Evolutionary conservation across 2,113 vertebrate genomes (phyloP), one percentile per base, ranked within the genome.

Genomic region (Nipponia nippon): DNA sequence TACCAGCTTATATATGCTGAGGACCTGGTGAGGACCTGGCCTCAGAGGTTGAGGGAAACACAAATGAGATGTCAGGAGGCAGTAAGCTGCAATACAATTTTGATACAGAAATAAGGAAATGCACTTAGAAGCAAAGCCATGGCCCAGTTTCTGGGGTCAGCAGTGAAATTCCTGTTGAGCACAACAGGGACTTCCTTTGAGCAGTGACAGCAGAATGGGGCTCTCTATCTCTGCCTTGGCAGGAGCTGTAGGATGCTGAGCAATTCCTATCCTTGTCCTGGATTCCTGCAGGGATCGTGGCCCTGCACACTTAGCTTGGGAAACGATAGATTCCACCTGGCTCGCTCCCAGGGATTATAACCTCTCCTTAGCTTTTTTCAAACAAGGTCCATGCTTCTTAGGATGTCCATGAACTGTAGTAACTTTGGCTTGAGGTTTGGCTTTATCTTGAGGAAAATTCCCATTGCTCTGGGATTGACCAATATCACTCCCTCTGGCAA

Each of bases 401-500:
- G 30, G 47, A 27, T 19, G 59, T 59, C 76, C 69, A 21, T 89
- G 91, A 97, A 90, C 94, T 93, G 44, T 3, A 86, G 72, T 94
- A 79, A 95, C 89, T 91, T 94, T 78, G 89, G 82, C 47, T 82
- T 94, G 94, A 93, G 90, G 93, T 89, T 95, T 95, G 91, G 59
- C 42, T 96, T 97, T 93, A 83, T 91, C 81, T 91, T 89, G 56
- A 95, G 71, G 56, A 95, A 96, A 96, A 80, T 94, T 97, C 94
- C 93, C 78, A 67, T 83, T 87, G 62, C 94, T 83, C 32, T 83
- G 55, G 55, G 71, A 29, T 2, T 94, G 70, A 70, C 89, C 49
- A 72, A 6, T 72, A 69, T 80, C 78, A 34, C 11, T 85, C 17
- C 18, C 29, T 83, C 46, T 90, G 84, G 71, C 71, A 90, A 76